Evolutionary conservation across 2,113 vertebrate genomes (phyloP).

Genomic region (Euleptes europaea): DNA sequence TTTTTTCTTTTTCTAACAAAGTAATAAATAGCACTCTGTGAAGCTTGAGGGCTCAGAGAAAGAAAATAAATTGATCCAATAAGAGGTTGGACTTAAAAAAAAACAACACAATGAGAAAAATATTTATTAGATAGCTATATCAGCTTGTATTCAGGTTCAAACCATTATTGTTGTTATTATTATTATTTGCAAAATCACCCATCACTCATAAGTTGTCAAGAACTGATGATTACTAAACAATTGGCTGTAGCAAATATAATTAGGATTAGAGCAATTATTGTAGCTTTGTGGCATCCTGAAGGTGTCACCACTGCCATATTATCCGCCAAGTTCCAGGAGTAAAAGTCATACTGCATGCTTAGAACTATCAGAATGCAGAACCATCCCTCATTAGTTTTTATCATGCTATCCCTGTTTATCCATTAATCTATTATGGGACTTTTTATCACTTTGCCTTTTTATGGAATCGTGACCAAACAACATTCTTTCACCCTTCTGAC

Average conservation of each 20-base stretch:
- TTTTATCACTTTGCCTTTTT: too few species aligned
- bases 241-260: neutral
- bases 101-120: neutral
- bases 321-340: neutral
- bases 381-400: neutral
- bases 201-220: neutral
- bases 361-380: too few species aligned
- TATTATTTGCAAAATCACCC: neutral
- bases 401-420: slow-evolving; percentile 17
- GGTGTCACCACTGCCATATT: neutral
- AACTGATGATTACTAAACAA: neutral
- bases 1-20: neutral
- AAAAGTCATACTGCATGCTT: neutral
- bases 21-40: neutral
- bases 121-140: neutral
- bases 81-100: neutral
- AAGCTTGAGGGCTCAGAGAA: neutral
- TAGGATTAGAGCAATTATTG: neutral
- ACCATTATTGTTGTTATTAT: too few species aligned
- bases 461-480: too few species aligned
- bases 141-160: neutral
- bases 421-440: too few species aligned
- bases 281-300: neutral
- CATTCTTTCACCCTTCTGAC: too few species aligned
- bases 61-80: neutral